A percentile compares a stretch with the other conserved stretches of the same genome.
phyloP scores from a whole-genome alignment of 2,797 vertebrate genomes.

The Cottoperca gobio region DNA sequence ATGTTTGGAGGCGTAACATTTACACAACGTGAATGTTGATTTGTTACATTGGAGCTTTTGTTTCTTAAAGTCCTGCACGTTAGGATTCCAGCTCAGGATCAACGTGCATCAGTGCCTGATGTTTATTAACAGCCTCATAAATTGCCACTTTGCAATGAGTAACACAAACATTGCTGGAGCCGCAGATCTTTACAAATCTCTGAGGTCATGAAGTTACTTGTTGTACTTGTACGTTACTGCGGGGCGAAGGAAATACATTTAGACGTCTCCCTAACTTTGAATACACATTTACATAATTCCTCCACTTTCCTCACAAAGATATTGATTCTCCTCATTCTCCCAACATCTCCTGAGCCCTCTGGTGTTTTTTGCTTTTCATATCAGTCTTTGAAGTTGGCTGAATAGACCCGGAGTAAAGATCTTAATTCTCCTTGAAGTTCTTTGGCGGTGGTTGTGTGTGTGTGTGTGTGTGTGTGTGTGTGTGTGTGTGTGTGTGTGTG shows the following conservation, averaged over 20 bases:
- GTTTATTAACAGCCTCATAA: constrained; percentile 55
- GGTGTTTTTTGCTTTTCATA: constrained; percentile 76
- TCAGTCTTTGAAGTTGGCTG: constrained; percentile 70
- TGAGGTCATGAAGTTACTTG: constrained; percentile 22
- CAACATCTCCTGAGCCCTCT: constrained; percentile 73
- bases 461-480: constrained; percentile 27
- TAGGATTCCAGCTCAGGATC: constrained; percentile 29
- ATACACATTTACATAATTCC: constrained; percentile 65
- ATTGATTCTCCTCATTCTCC: constrained; percentile 89
- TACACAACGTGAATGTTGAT: background rate
- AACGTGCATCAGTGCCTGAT: constrained; percentile 39
- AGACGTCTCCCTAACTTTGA: constrained; percentile 25
- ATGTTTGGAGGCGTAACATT: constrained; percentile 34
- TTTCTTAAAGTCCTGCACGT: constrained; percentile 18
- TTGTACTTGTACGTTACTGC: constrained; percentile 26
- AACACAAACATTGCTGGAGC: constrained; percentile 46
- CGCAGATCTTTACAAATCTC: constrained; percentile 38
- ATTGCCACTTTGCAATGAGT: constrained; percentile 43
- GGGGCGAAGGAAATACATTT: background rate
- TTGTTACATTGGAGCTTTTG: constrained; percentile 25
- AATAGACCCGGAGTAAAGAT: constrained; percentile 47
- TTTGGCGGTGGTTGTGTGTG: constrained; percentile 26
- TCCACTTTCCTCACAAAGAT: constrained; percentile 79
- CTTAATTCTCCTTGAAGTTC: constrained; percentile 52
- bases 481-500: constrained; percentile 27